phyloP scores from a whole-genome alignment of 2,888 invertebrate genomes.

The Drosophila sordidapex region DNA sequence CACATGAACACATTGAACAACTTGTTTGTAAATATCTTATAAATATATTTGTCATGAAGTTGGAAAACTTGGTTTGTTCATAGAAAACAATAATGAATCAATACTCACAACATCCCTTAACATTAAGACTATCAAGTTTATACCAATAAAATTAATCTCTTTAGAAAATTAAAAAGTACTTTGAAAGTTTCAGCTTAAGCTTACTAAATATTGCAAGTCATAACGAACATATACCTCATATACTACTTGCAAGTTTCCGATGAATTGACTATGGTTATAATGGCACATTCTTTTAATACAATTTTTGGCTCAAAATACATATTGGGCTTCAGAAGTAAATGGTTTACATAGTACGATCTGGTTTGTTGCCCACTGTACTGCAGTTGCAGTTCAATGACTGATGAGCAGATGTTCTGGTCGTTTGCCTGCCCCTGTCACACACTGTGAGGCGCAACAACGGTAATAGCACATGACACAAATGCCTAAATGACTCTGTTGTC shows the following conservation, averaged over 20 bases:
- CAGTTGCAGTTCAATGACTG: constrained; percentile 71
- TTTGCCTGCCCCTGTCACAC: constrained; percentile 28
- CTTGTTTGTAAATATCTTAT: neutral
- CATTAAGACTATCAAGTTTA: neutral
- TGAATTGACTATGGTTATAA: neutral
- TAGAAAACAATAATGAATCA: neutral
- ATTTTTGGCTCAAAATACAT: neutral
- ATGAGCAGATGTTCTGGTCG: constrained; percentile 62
- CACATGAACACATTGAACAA: neutral
- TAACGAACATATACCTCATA: neutral
- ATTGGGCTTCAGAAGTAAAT: neutral
- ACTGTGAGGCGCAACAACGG: constrained; percentile 61
- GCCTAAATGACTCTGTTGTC: constrained; percentile 46
- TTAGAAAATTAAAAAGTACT: neutral
- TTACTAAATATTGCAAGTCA: neutral
- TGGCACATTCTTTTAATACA: neutral
- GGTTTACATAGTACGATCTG: neutral
- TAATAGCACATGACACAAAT: constrained; percentile 72
- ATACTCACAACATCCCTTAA: neutral
- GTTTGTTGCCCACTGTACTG: constrained; percentile 46
- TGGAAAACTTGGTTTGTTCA: too few species aligned
- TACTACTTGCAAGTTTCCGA: neutral
- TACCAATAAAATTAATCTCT: neutral
- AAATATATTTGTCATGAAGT: neutral
- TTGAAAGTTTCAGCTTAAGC: neutral